Percentiles rank a stretch among this genome's conserved stretches.
phyloP scores from a whole-genome alignment of 2,113 vertebrate species.

The Gnathonemus longibarbis region DNA sequence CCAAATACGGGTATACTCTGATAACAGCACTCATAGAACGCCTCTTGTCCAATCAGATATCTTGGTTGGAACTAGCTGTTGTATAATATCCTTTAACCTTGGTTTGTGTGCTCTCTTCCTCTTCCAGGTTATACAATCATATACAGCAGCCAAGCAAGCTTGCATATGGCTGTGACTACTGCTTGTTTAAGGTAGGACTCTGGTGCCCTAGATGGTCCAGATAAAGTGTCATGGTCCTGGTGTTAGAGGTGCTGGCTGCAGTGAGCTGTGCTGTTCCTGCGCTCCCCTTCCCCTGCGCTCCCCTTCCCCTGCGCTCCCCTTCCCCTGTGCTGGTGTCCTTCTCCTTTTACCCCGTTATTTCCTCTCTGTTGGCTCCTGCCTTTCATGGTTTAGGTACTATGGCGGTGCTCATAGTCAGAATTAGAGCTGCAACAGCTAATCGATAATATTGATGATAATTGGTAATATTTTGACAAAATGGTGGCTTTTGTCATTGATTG shows the following conservation, averaged over 20 bases:
- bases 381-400: neutral
- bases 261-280: neutral
- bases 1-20: neutral
- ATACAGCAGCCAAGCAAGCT: constrained; percentile 75
- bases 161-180: constrained; percentile 67
- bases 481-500: neutral
- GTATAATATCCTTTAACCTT: neutral
- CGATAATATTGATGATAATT: neutral
- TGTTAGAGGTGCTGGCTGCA: neutral
- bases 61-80: neutral
- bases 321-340: neutral
- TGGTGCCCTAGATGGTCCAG: neutral
- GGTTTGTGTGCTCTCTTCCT: constrained; percentile 14
- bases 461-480: neutral
- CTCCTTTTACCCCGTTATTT: neutral
- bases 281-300: neutral
- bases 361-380: neutral
- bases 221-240: neutral
- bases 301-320: neutral
- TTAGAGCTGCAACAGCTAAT: neutral
- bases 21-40: neutral
- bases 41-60: neutral
- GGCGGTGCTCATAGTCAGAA: neutral
- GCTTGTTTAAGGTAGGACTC: constrained; percentile 68
- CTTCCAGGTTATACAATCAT: constrained; percentile 70